Percentiles rank a stretch among this genome's conserved stretches.
These are phyloP conservation scores for Drosophila lutescens DNA, from an alignment of 2,888 invertebrate species.

Conservation along the genomic window DNA sequence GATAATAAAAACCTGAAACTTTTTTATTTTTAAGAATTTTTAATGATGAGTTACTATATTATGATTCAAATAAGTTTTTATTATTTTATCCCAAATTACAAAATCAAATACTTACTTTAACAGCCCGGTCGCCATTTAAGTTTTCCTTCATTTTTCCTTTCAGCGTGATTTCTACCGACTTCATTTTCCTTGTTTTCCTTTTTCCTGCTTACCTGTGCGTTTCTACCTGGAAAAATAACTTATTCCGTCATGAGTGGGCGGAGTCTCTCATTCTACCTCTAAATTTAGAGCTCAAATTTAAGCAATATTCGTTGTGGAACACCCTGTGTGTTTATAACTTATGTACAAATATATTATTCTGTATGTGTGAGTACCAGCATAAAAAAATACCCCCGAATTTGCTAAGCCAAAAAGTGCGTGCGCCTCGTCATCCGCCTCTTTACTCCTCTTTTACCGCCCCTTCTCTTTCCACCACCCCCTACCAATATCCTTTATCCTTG, in stretches of 20 bases:
- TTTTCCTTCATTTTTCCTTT: slow-evolving; percentile 13
- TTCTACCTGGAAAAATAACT: slow-evolving; percentile 34
- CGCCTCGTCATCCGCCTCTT: slow-evolving; percentile 41
- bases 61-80: too few species aligned
- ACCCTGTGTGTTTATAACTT: slow-evolving; percentile 37
- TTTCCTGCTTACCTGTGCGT: slow-evolving; percentile 10
- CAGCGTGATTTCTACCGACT: background rate
- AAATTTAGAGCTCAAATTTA: background rate
- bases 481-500: slow-evolving; percentile 15
- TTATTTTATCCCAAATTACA: too few species aligned
- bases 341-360: slow-evolving; percentile 5
- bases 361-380: slow-evolving; percentile 10
- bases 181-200: slow-evolving; percentile 8
- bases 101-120: background rate
- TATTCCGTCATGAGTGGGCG: slow-evolving; percentile 55
- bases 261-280: slow-evolving; percentile 50
- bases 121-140: background rate
- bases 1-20: too few species aligned
- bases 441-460: background rate
- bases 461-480: slow-evolving; percentile 20
- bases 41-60: too few species aligned
- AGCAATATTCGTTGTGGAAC: background rate
- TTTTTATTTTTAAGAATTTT: too few species aligned
- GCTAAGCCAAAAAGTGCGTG: slow-evolving; percentile 55
- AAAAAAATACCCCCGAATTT: slow-evolving; percentile 61